Base-by-base conservation (phyloP, 2,113 vertebrate genomes). In the Neopipo cinnamomea region DNA sequence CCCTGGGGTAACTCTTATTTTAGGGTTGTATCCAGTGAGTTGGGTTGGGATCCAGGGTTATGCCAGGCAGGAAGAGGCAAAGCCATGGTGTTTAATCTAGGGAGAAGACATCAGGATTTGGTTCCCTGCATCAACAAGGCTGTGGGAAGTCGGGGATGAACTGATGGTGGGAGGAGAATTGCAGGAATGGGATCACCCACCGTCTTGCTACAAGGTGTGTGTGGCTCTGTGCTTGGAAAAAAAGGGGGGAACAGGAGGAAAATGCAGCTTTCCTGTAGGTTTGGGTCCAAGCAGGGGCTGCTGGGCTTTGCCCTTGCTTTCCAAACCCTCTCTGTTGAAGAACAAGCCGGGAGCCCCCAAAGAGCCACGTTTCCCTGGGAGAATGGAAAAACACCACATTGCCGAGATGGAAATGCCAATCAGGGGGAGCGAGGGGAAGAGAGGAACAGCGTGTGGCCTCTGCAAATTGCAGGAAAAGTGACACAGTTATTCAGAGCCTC, bases 391-490 rank as follows among this genome's bases (percentile, higher is more conserved):
- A 3, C 50, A 20, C 28, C 68, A 3, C 31, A 0, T 6, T 2
- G 12, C 6, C 2, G 73, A 35, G 89, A 6, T 71, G 94, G 88
- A 90, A 95, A 79, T 42, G 88, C 81, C 80, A 47, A 28, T 87
- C 85, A 61, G 71, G 0, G 7, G 71, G 47, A 85, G 58, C 21
- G 0, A 22, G 71, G 74, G 78, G 91, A 47, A 56, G 89, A 62
- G 80, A 70, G 79, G 84, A 95, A 84, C 93, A 74, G 89, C 50
- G 6, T 89, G 91, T 42, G 91, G 89, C 89, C 83, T 63, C 90
- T 24, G 80, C 80, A 74, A 42, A 87, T 81, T 73, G 87, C 80
- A 86, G 89, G 76, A 56, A 25, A 84, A 89, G 89, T 55, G 81
- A 33, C 87, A 73, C 67, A 70, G 89, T 73, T 80, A 33, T 66